These are phyloP conservation scores for Caenorhabditis remanei DNA, from an alignment of 1,140 invertebrate species.

Conservation along the genomic window DNA sequence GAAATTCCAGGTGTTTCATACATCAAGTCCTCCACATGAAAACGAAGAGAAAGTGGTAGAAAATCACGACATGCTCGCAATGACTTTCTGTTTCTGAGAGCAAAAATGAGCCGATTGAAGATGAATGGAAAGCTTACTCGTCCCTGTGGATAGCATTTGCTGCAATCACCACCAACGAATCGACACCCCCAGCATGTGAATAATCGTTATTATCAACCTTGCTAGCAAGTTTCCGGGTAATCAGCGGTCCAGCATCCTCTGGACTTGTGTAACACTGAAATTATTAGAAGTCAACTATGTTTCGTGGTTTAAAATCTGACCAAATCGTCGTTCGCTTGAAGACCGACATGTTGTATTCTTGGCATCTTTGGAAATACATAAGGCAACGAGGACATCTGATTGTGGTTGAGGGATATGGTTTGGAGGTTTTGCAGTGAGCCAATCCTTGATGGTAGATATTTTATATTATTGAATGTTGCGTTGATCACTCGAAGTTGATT, in stretches of 20 bases:
- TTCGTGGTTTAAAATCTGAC: constrained; percentile 4
- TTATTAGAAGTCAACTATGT: background rate
- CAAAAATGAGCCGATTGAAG: background rate
- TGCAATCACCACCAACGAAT: background rate
- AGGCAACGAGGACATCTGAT: background rate
- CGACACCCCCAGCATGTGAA: background rate
- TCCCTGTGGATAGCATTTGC: constrained; percentile 13
- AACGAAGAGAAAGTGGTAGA: constrained; percentile 1
- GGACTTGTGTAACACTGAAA: background rate
- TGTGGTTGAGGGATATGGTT: background rate
- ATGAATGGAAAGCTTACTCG: background rate
- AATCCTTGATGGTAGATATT: constrained; percentile 12
- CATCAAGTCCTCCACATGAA: constrained; percentile 6
- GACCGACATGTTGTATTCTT: constrained; percentile 10
- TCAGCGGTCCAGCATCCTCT: background rate
- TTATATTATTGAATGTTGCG: background rate
- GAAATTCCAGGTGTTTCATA: constrained; percentile 32
- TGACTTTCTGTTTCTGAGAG: background rate
- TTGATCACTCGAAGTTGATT: background rate
- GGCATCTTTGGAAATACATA: constrained; percentile 23
- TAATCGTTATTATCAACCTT: background rate
- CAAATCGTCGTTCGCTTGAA: constrained; percentile 37
- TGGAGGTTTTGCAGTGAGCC: constrained; percentile 7
- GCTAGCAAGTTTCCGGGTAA: background rate
- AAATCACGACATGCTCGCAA: background rate